Conservation (phyloP, 2,888 invertebrate species). For the Opisthograptis luteolata region DNA sequence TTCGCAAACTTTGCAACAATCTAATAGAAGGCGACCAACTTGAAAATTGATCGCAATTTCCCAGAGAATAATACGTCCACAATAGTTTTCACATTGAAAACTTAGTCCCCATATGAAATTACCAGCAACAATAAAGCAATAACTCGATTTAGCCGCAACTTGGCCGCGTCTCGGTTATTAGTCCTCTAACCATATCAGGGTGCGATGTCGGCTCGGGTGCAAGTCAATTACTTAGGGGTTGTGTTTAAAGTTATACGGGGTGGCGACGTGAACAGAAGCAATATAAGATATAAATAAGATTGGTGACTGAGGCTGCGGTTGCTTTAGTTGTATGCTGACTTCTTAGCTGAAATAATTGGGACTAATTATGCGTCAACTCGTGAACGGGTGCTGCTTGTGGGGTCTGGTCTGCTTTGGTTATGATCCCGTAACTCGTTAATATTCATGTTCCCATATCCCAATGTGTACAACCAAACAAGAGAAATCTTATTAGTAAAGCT, state of each 20-base stretch:
- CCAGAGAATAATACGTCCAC: neutral
- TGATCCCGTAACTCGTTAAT: too few species aligned
- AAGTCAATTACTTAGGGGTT: constrained; percentile 8
- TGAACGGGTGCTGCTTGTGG: too few species aligned
- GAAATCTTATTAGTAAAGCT: too few species aligned
- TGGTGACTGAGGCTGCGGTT: too few species aligned
- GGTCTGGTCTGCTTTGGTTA: too few species aligned
- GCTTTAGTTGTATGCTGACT: too few species aligned
- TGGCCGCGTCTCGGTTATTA: constrained; percentile 17
- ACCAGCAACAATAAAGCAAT: constrained; percentile 15
- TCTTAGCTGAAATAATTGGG: too few species aligned
- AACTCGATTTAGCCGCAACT: constrained; percentile 16
- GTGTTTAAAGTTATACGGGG: neutral
- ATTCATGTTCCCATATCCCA: too few species aligned
- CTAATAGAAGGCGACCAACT: neutral
- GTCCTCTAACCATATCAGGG: constrained; percentile 15
- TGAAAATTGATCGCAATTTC: neutral
- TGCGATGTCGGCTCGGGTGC: constrained; percentile 7
- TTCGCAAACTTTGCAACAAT: neutral
- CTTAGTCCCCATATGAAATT: constrained; percentile 15
- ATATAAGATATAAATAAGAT: neutral
- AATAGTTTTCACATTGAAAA: constrained; percentile 5
- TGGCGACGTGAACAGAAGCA: neutral
- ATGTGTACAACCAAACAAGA: too few species aligned
- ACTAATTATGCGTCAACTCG: too few species aligned